Base-by-base conservation (phyloP, 2,888 invertebrate species). In the Cryptus viduatorius region DNA sequence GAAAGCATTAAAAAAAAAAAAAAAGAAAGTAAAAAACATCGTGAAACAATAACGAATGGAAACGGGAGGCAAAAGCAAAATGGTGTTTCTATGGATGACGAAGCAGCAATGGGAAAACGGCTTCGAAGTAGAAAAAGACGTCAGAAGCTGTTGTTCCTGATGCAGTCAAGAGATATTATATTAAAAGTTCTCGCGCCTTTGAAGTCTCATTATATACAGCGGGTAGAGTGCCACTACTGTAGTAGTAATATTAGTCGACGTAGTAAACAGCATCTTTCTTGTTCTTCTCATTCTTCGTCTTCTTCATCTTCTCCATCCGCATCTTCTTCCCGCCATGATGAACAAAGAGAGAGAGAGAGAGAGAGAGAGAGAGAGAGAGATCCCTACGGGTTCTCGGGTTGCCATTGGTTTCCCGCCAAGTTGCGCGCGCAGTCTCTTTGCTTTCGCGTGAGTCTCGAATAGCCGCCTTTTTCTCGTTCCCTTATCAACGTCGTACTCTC, bases 371-470 rank as follows among this genome's bases (percentile, higher is more conserved):
- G n/a, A n/a, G 82, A 67, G 76, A 79, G 67, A 76, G 76, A 79
- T 76, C 76, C 77, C 84, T 85, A 86, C 80, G 85, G 84, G 68
- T 29, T 83, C 80, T 50, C 87, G 88, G 87, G 88, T 90, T 86
- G 89, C 89, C 87, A 88, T 88, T 89, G 88, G 88, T 89, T 91
- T 91, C 91, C 91, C 91, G 91, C 91, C 91, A 89, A 83, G 81
- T 19, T 89, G 90, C 89, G 90, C 89, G 89, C 90, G 91, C 91
- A 7, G 16, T 69, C 83, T 72, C 78, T 19, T 24, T 46, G 59
- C 61, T 59, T 44, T 71, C 53, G 64, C 72, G 85, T 86, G 86
- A 79, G 65, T 76, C 81, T 71, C 77, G 56, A 68, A 69, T 64
- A 64, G 73, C 53, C 10, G 48, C 77, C 14, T 81, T 78, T 69